Evolutionary conservation across 1,140 invertebrate genomes (phyloP).

Genomic region (Meloidogyne exigua): DNA sequence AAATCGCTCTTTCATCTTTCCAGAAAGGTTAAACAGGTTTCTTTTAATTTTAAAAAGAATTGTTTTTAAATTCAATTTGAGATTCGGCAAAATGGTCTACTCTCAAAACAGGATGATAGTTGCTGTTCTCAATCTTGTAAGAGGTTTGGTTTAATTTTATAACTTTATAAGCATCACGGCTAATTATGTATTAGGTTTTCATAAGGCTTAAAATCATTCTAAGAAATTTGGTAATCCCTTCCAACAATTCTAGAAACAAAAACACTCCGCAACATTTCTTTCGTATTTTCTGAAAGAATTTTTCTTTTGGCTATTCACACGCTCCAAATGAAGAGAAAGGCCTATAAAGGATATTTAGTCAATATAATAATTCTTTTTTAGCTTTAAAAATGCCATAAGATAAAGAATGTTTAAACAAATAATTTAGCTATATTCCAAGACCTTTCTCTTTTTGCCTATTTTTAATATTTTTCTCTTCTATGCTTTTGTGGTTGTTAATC

Average conservation of each 20-base stretch:
- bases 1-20: no score
- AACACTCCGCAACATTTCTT: background rate
- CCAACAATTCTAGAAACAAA: background rate
- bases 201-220: no score
- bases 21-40: no score
- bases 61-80: no score
- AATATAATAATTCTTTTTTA: background rate
- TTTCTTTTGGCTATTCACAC: background rate
- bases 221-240: background rate
- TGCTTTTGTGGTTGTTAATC: background rate
- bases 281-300: background rate
- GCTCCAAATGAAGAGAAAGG: background rate
- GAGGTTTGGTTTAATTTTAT: no score
- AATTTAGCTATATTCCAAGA: background rate
- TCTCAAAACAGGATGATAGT: no score
- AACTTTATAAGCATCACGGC: no score
- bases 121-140: no score
- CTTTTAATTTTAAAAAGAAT: no score
- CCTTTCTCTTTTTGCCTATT: background rate
- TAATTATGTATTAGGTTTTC: no score
- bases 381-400: background rate
- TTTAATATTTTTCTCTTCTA: background rate
- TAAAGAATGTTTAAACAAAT: background rate
- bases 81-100: no score
- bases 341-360: background rate